A percentile compares a stretch with the other conserved stretches of the same genome.
Evolutionary conservation across 1,140 invertebrate species (phyloP).

Genomic region (Drosophila jambulina): DNA sequence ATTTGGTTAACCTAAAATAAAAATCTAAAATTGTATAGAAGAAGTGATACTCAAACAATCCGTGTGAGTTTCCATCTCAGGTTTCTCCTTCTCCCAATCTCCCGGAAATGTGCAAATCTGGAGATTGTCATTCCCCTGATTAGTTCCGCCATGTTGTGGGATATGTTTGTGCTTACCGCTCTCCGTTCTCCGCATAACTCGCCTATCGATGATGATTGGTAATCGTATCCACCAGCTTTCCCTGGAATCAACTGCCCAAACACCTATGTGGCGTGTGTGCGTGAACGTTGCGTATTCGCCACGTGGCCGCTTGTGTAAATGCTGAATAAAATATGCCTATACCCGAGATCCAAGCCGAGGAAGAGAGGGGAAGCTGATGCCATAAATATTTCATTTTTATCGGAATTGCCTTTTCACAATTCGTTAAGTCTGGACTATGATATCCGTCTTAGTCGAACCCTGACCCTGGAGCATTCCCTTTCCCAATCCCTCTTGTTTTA

Average conservation of each 20-base stretch:
- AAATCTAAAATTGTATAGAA: too few species aligned
- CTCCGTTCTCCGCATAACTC: slow-evolving; percentile 7
- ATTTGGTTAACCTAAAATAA: too few species aligned
- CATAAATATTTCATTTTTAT: slow-evolving; percentile 50
- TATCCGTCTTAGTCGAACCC: slow-evolving; percentile 7
- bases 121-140: slow-evolving; percentile 8
- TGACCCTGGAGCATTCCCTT: not conserved
- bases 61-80: not conserved
- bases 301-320: slow-evolving; percentile 31
- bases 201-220: slow-evolving; percentile 39
- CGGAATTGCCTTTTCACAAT: slow-evolving; percentile 49
- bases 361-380: not conserved
- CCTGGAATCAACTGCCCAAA: slow-evolving; percentile 9
- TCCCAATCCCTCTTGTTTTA: slow-evolving; percentile 19
- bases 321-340: slow-evolving; percentile 30
- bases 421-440: slow-evolving; percentile 51
- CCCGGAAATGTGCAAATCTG: not conserved
- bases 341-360: not conserved
- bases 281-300: slow-evolving; percentile 32
- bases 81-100: not conserved
- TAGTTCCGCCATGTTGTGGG: slow-evolving; percentile 7
- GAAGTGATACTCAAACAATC: too few species aligned
- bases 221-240: slow-evolving; percentile 30
- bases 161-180: not conserved
- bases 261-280: not conserved